Conservation (phyloP, 2,888 invertebrate genomes). For the Tricholauxania praeusta region DNA sequence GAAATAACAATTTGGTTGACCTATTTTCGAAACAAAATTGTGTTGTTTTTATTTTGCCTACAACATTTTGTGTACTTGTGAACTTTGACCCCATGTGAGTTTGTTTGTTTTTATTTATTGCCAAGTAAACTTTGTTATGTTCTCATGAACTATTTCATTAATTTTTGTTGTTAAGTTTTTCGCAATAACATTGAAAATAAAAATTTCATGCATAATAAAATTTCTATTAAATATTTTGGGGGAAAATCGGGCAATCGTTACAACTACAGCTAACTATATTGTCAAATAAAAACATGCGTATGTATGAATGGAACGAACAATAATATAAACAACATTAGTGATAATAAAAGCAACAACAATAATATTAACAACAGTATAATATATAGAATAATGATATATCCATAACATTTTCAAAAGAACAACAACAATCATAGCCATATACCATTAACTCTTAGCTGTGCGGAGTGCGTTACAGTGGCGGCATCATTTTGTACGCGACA, state of each 20-base stretch:
- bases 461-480: constrained; percentile 72
- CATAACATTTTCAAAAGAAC: constrained; percentile 16
- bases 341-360: constrained; percentile 1
- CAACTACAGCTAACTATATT: not conserved
- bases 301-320: not conserved
- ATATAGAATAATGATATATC: too few species aligned
- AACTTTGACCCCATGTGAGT: too few species aligned
- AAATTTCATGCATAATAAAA: constrained; percentile 15
- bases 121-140: too few species aligned
- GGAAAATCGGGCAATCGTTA: not conserved
- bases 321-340: too few species aligned
- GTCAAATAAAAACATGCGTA: not conserved
- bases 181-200: constrained; percentile 1
- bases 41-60: too few species aligned
- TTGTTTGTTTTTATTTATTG: too few species aligned
- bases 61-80: too few species aligned
- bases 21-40: too few species aligned
- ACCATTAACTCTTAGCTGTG: constrained; percentile 74
- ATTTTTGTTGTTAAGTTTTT: not conserved
- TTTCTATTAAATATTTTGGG: not conserved
- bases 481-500: constrained; percentile 73
- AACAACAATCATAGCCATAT: constrained; percentile 49
- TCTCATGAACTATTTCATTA: not conserved
- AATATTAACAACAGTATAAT: not conserved
- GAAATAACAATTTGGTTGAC: too few species aligned